Conservation (phyloP, 2,888 invertebrate species). For the Pyrrhosoma nymphula region DNA sequence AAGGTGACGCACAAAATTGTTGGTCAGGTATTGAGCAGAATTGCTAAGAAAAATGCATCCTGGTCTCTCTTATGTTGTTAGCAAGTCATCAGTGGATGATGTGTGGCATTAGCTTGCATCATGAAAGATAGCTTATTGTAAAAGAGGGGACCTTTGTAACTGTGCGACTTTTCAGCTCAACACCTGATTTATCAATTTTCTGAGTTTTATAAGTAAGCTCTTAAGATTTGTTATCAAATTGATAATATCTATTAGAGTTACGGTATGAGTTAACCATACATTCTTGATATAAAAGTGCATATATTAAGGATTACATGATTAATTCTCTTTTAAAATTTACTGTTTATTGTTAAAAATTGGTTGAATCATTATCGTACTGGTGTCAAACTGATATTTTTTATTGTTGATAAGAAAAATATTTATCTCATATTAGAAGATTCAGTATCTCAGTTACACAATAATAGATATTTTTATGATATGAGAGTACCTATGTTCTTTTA, state of each 20-base stretch:
- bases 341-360: background rate
- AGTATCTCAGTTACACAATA: background rate
- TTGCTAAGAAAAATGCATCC: background rate
- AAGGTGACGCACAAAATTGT: slow-evolving; percentile 26
- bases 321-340: background rate
- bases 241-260: background rate
- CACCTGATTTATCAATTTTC: background rate
- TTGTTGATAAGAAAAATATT: background rate
- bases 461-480: background rate
- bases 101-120: background rate
- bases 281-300: background rate
- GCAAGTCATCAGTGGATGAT: background rate
- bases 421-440: background rate
- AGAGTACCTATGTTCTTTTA: background rate
- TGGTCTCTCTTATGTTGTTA: background rate
- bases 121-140: background rate
- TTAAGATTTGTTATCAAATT: background rate
- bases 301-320: background rate
- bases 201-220: slow-evolving; percentile 50
- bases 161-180: background rate
- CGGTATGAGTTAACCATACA: background rate
- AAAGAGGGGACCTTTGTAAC: background rate
- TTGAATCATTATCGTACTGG: background rate
- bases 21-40: slow-evolving; percentile 13
- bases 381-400: background rate